Evolutionary conservation across 1,140 invertebrate species (phyloP).

Genomic region (Caenorhabditis latens): DNA sequence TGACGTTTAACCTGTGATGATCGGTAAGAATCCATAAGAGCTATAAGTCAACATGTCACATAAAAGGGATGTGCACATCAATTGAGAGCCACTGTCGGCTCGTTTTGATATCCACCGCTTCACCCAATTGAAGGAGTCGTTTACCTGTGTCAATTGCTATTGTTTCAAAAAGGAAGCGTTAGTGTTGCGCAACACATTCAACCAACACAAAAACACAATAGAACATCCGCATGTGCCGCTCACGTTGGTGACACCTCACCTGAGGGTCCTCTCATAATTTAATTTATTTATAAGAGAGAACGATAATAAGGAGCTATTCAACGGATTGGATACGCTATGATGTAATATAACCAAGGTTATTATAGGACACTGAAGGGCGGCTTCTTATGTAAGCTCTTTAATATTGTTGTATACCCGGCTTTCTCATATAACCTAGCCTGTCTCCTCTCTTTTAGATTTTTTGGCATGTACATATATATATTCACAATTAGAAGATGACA

Average conservation of each 20-base stretch:
- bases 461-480: background rate
- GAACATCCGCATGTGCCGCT: background rate
- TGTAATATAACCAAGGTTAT: constrained; percentile 31
- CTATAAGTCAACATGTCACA: constrained; percentile 49
- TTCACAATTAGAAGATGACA: constrained; percentile 1
- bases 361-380: background rate
- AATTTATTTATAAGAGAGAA: constrained; percentile 9
- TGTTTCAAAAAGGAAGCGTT: constrained; percentile 11
- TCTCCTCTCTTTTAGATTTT: background rate
- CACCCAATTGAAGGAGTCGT: constrained; percentile 43
- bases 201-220: background rate
- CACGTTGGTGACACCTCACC: constrained; percentile 14
- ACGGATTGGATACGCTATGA: constrained; percentile 12
- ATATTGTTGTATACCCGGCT: background rate
- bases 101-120: constrained; percentile 43
- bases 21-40: background rate
- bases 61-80: constrained; percentile 12
- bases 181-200: constrained; percentile 25
- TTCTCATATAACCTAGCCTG: background rate
- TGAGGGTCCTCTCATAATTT: constrained; percentile 1
- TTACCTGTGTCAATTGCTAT: constrained; percentile 54
- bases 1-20: background rate
- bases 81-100: constrained; percentile 7
- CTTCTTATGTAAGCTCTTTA: constrained; percentile 1
- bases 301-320: background rate